Evolutionary conservation across 2,888 invertebrate genomes (phyloP).

Genomic region (Eupelmus urozonus): DNA sequence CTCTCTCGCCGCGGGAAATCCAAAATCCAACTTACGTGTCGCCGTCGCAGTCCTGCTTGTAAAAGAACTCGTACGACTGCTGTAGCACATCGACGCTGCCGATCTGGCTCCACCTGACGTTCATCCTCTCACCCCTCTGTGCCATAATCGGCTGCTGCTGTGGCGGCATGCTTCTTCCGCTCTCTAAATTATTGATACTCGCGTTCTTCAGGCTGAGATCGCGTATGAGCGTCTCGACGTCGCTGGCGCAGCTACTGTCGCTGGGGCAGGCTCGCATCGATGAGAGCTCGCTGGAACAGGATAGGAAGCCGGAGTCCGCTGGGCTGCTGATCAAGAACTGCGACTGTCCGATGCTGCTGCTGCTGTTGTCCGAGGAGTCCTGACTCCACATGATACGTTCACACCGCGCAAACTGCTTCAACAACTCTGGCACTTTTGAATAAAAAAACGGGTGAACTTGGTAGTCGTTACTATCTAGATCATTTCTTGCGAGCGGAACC

Average conservation of each 20-base stretch:
- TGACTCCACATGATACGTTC: conserved; percentile 29
- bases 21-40: conserved; percentile 86
- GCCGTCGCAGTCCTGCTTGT: conserved; percentile 89
- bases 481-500: too few relatives aligned
- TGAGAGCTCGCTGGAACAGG: neutral
- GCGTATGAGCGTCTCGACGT: neutral
- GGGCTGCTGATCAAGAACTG: neutral
- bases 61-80: conserved; percentile 79
- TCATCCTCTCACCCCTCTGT: conserved; percentile 77
- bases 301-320: conserved; percentile 18
- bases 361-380: neutral
- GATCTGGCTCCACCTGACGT: conserved; percentile 81
- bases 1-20: too few relatives aligned
- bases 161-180: neutral
- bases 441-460: too few relatives aligned
- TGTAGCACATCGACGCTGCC: conserved; percentile 78
- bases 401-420: too few relatives aligned
- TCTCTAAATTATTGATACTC: conserved; percentile 2
- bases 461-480: too few relatives aligned
- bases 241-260: neutral
- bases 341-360: neutral
- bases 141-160: conserved; percentile 8
- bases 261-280: neutral
- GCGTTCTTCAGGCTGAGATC: neutral
- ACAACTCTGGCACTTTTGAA: too few relatives aligned